Evolutionary conservation across 1,140 invertebrate genomes (phyloP).

Genomic region (Pantala flavescens): DNA sequence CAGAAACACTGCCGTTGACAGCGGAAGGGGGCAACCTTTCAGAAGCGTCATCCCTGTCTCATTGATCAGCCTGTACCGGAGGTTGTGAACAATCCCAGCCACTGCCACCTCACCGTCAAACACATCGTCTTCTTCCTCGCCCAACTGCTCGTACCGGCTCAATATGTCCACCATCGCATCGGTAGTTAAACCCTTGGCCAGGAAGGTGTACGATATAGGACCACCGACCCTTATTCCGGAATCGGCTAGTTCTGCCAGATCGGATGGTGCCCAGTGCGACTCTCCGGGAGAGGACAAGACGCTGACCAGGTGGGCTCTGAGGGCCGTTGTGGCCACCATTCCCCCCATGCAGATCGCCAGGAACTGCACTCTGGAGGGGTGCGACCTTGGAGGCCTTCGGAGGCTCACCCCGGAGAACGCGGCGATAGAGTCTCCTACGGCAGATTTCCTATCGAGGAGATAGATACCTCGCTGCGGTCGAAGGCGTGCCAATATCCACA

Average conservation of each 20-base stretch:
- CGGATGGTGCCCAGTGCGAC: neutral
- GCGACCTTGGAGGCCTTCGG: neutral
- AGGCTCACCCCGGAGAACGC: neutral
- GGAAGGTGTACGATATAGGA: neutral
- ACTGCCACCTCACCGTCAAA: neutral
- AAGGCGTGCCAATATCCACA: neutral
- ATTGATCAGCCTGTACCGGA: neutral
- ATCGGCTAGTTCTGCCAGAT: neutral
- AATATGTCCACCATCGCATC: neutral
- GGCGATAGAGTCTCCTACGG: neutral
- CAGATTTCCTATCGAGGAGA: neutral
- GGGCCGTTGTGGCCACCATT: neutral
- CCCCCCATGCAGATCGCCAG: neutral
- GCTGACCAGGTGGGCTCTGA: neutral
- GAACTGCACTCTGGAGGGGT: neutral
- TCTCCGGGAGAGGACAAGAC: neutral
- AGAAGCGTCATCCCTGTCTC: neutral
- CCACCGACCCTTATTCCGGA: neutral
- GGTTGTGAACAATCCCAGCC: neutral
- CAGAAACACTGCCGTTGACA: neutral
- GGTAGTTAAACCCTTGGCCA: neutral
- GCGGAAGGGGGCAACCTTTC: neutral
- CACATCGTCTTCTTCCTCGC: neutral
- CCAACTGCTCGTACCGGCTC: neutral
- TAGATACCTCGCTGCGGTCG: neutral